phyloP scores from a whole-genome alignment of 92 coral and sea anemone species.

The Hydrozoanthus gracilis region DNA sequence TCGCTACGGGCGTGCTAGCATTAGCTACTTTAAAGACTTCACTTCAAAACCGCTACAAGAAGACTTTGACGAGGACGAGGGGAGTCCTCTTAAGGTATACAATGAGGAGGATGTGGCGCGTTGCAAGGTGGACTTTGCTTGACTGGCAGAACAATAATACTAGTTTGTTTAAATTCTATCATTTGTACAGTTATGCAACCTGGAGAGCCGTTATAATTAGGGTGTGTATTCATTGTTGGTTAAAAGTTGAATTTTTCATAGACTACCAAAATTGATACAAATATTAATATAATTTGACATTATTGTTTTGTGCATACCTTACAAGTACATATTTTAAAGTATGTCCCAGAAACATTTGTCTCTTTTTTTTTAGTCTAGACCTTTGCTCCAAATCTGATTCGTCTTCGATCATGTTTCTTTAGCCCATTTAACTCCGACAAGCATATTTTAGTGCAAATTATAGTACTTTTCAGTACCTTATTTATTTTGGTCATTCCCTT shows the following conservation, averaged over 20 bases:
- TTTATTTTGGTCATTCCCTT: not conserved
- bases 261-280: not conserved
- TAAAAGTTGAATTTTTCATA: not conserved
- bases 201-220: not conserved
- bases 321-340: not conserved
- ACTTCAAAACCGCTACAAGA: slow-evolving; percentile 34
- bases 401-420: too few relatives aligned
- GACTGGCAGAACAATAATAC: not conserved
- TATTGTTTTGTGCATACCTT: not conserved
- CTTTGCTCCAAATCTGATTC: too few relatives aligned
- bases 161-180: not conserved
- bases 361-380: too few relatives aligned
- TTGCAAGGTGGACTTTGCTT: slow-evolving; percentile 43
- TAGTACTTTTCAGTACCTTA: too few relatives aligned
- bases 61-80: slow-evolving; percentile 17
- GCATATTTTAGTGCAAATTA: too few relatives aligned
- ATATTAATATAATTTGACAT: not conserved
- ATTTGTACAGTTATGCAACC: not conserved
- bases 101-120: slow-evolving; percentile 9
- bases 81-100: slow-evolving; percentile 3
- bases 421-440: too few relatives aligned
- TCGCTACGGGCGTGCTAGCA: slow-evolving; percentile 29
- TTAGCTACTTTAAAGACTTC: slow-evolving; percentile 38
- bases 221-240: not conserved
- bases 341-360: not conserved